These are phyloP conservation scores for Peromyscus maniculatus DNA, from an alignment of 2,113 vertebrate species.

Conservation along the genomic window DNA sequence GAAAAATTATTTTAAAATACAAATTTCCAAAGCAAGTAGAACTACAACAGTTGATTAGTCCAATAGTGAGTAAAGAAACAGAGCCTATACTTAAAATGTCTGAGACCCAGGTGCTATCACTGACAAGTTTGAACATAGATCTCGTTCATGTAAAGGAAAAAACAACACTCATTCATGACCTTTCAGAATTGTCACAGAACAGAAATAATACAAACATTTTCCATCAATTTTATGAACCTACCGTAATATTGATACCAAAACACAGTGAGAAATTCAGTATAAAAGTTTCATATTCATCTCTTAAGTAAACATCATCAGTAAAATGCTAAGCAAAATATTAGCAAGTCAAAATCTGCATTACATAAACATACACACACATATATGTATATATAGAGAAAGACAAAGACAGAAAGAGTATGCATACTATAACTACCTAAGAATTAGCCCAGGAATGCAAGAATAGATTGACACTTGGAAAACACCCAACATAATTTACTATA, in stretches of 20 bases:
- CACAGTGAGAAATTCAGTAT: background rate
- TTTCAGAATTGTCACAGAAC: background rate
- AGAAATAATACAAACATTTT: background rate
- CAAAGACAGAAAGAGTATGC: background rate
- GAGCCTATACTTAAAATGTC: background rate
- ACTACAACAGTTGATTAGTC: background rate
- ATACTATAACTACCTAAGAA: background rate
- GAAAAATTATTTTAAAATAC: background rate
- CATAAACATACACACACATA: background rate
- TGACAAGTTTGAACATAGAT: background rate
- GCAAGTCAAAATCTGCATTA: background rate
- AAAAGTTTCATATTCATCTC: background rate
- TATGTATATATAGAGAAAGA: background rate
- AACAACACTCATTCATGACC: background rate
- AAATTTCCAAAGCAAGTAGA: background rate
- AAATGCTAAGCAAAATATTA: background rate
- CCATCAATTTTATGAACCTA: background rate
- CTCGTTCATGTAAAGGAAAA: conserved; percentile 15
- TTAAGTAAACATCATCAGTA: background rate
- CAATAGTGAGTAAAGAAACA: background rate
- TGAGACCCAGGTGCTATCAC: background rate
- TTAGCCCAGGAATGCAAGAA: background rate
- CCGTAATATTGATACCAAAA: background rate
- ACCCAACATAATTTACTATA: background rate
- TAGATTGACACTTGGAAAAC: background rate